A percentile compares a stretch with the other conserved stretches of the same genome.
Conservation (phyloP, 1,140 invertebrate species). For the Macrosteles quadrilineatus region DNA sequence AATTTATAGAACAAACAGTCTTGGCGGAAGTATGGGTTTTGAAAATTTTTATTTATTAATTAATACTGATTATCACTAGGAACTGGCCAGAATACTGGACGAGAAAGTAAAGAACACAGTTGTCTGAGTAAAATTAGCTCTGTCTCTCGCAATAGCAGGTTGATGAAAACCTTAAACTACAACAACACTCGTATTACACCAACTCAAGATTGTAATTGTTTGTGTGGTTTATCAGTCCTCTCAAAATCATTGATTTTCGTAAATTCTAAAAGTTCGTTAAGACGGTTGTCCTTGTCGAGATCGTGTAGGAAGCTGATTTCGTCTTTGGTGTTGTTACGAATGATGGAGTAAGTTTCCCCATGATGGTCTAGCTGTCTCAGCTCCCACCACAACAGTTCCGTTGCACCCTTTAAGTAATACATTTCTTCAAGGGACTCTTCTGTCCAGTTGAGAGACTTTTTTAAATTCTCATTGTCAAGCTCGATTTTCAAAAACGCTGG, state of each 20-base stretch:
- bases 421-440: neutral
- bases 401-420: neutral
- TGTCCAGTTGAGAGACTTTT: neutral
- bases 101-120: too few species aligned
- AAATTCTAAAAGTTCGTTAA: neutral
- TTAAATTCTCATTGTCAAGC: neutral
- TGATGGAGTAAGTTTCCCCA: neutral
- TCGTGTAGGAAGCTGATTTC: neutral
- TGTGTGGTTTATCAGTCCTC: neutral
- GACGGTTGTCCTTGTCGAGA: neutral
- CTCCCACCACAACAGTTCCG: neutral
- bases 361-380: neutral
- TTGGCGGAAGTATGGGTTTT: too few species aligned
- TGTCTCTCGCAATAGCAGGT: too few species aligned
- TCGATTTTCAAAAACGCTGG: conserved; percentile 5
- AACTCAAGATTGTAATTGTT: too few species aligned
- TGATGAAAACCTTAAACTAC: too few species aligned
- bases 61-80: too few species aligned
- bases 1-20: too few species aligned
- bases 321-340: neutral
- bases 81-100: too few species aligned
- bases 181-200: too few species aligned
- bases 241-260: neutral
- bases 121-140: too few species aligned
- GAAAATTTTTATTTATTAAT: too few species aligned